A percentile compares a stretch with the other conserved stretches of the same genome.
phyloP scores from a whole-genome alignment of 2,113 vertebrate genomes.

The Orientallactaga bullata region DNA sequence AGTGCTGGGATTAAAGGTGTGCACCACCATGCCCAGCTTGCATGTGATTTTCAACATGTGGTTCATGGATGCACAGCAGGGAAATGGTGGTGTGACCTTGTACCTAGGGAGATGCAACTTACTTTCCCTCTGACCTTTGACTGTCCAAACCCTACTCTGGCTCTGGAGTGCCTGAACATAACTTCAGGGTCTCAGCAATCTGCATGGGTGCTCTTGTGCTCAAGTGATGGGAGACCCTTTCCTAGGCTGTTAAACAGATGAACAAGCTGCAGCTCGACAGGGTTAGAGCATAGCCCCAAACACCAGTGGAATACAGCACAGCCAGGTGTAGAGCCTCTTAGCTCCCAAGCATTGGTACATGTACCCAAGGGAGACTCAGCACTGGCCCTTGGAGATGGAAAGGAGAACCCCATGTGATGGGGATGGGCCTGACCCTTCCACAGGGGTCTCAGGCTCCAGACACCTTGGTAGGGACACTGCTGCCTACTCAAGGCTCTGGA shows the following conservation, averaged over 20 bases:
- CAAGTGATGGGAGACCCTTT: not conserved
- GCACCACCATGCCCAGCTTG: not conserved
- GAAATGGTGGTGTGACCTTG: not conserved
- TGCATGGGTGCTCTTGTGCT: not conserved
- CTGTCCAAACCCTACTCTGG: not conserved
- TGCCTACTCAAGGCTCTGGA: not conserved
- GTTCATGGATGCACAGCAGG: not conserved
- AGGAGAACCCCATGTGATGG: too few relatives aligned
- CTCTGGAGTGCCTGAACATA: not conserved
- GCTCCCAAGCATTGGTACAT: not conserved
- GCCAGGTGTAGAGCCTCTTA: not conserved
- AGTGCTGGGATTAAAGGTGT: too few relatives aligned
- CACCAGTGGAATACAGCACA: not conserved
- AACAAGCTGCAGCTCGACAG: not conserved
- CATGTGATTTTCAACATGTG: too few relatives aligned
- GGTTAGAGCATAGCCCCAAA: not conserved
- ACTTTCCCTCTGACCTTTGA: not conserved
- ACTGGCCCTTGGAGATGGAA: not conserved
- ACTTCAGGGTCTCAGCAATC: not conserved
- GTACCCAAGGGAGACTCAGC: not conserved
- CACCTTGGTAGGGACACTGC: not conserved
- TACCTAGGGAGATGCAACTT: not conserved
- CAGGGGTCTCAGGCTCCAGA: not conserved
- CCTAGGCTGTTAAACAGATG: not conserved
- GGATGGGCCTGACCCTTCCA: not conserved